These are phyloP conservation scores for Myotis pilosus DNA, from an alignment of 2,797 vertebrate genomes.

Conservation along the genomic window DNA sequence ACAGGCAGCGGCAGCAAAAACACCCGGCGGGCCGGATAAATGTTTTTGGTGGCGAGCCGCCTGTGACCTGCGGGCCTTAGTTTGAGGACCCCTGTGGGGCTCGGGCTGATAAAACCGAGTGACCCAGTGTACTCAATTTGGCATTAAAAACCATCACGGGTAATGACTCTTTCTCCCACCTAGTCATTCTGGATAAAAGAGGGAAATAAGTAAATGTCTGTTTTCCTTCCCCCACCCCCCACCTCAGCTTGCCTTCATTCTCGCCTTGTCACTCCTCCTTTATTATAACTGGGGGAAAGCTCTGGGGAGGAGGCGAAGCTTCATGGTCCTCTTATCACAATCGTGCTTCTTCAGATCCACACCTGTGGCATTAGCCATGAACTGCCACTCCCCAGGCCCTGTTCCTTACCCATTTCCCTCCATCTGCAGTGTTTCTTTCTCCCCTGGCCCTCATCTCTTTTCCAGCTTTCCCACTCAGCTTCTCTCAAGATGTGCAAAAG, in stretches of 20 bases:
- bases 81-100: not conserved
- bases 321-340: not conserved
- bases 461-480: not conserved
- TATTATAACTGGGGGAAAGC: not conserved
- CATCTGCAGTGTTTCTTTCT: not conserved
- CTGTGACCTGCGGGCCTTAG: no score
- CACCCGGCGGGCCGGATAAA: no score
- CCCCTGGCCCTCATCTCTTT: no score
- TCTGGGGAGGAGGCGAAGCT: no score
- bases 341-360: not conserved
- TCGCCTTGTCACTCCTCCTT: not conserved
- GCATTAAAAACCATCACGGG: not conserved
- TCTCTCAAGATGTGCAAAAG: not conserved
- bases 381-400: rapidly evolving
- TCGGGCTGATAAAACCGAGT: not conserved
- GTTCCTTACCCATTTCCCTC: not conserved
- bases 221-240: not conserved
- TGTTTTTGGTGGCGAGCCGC: no score
- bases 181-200: not conserved
- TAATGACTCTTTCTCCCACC: not conserved
- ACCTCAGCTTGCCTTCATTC: not conserved
- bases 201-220: not conserved
- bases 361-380: not conserved
- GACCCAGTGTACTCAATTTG: not conserved
- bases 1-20: no score